Conservation (phyloP, 2,113 vertebrate genomes). For the Athene cunicularia region DNA sequence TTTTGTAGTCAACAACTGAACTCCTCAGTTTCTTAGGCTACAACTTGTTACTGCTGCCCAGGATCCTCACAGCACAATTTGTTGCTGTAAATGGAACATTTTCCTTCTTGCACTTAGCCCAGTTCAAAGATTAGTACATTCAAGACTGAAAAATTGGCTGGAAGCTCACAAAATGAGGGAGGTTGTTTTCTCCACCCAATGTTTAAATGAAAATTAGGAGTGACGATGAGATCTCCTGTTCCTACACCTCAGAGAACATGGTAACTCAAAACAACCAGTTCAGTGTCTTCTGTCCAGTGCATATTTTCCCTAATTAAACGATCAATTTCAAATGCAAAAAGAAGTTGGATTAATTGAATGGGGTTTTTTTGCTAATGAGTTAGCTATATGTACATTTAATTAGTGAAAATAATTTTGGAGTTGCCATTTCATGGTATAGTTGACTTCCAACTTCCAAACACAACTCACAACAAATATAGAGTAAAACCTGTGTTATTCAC, state of each 20-base stretch:
- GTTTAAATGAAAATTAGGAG: background rate
- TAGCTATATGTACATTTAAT: background rate
- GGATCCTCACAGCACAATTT: background rate
- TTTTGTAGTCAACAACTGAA: background rate
- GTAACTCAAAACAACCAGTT: constrained; percentile 40
- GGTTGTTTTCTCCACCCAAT: background rate
- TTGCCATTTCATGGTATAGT: background rate
- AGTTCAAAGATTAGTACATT: background rate
- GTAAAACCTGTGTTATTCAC: background rate
- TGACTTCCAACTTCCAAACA: background rate
- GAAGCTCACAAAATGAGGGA: background rate
- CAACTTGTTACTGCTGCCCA: background rate
- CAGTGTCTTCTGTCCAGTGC: background rate
- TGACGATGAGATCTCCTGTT: background rate
- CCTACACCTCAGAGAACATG: background rate
- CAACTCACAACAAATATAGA: background rate
- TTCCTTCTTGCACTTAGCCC: background rate
- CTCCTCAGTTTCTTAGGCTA: background rate
- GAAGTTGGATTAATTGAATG: background rate
- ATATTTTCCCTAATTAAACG: background rate
- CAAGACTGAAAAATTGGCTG: background rate
- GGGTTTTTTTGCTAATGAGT: background rate
- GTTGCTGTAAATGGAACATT: background rate
- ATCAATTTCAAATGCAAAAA: constrained; percentile 3
- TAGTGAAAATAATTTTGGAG: background rate